Evolutionary conservation across 2,113 vertebrate species (phyloP).

Genomic region (Sapayoa aenigma): DNA sequence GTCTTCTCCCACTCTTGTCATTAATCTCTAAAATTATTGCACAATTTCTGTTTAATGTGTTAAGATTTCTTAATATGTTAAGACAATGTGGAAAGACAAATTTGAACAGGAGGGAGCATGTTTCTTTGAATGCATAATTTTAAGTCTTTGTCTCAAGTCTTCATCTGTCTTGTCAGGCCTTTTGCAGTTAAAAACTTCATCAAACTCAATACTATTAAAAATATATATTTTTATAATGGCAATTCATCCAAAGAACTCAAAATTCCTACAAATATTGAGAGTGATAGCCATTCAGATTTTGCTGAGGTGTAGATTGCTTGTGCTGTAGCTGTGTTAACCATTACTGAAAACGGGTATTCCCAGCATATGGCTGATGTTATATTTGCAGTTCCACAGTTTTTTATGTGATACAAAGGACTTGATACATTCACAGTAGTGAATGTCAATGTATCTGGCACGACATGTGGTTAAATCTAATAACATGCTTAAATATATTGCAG

Average conservation of each 20-base stretch:
- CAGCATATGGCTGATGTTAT: background rate
- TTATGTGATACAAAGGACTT: background rate
- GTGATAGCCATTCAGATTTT: background rate
- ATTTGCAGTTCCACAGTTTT: background rate
- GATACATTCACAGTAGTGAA: background rate
- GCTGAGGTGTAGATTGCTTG: background rate
- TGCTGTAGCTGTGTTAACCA: background rate
- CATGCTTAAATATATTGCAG: background rate
- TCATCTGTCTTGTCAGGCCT: conserved; percentile 32
- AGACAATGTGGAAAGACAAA: conserved; percentile 63
- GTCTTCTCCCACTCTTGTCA: conserved; percentile 61
- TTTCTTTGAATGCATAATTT: conserved; percentile 55
- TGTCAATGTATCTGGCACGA: accelerated
- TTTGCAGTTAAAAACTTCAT: conserved; percentile 22
- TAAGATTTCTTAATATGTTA: conserved; percentile 65
- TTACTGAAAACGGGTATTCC: accelerated
- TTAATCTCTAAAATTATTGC: conserved; percentile 69
- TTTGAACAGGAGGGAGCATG: conserved; percentile 63
- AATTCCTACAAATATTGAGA: background rate
- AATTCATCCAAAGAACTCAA: conserved; percentile 1
- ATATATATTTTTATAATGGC: background rate
- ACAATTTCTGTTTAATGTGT: conserved; percentile 63
- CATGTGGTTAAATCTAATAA: background rate
- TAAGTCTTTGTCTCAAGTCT: conserved; percentile 30
- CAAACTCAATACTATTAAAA: background rate